These are phyloP conservation scores for Callinectes sapidus DNA, from an alignment of 2,888 invertebrate genomes.

Conservation along the genomic window DNA sequence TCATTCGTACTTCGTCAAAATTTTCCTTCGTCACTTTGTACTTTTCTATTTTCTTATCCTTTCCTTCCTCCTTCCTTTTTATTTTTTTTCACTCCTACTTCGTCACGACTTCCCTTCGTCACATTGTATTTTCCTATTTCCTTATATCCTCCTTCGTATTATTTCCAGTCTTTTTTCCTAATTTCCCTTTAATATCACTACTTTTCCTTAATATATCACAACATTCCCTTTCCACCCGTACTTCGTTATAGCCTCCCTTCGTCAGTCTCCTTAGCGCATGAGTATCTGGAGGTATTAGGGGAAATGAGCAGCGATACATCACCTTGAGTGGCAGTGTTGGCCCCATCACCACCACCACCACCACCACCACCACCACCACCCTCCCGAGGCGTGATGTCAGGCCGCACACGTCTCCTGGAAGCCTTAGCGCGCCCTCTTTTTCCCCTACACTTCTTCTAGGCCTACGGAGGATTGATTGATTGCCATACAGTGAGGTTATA, in stretches of 20 bases:
- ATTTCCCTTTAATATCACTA: too few species aligned
- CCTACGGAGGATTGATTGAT: slow-evolving; percentile 14
- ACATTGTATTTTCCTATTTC: too few species aligned
- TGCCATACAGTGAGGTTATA: not conserved
- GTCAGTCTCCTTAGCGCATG: not conserved
- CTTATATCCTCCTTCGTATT: too few species aligned
- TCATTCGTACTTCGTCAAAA: too few species aligned
- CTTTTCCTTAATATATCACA: not conserved
- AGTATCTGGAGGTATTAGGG: not conserved
- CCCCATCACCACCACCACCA: not conserved
- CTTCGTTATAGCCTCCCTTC: not conserved
- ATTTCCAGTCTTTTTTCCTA: too few species aligned
- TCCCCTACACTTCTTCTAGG: not conserved
- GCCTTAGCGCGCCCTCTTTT: not conserved
- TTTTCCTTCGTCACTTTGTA: too few species aligned
- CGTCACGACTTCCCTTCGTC: too few species aligned
- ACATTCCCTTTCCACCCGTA: too few species aligned
- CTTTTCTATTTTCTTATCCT: too few species aligned
- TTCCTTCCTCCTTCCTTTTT: too few species aligned
- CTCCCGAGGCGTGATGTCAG: not conserved
- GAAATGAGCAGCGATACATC: not conserved
- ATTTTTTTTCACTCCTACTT: too few species aligned
- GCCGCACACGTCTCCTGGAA: not conserved
- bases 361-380: slow-evolving; percentile 23
- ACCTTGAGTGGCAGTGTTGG: not conserved